Percentiles rank a stretch among this genome's conserved stretches.
Conservation (phyloP, 2,888 invertebrate species). For the Euzophera pinguis region DNA sequence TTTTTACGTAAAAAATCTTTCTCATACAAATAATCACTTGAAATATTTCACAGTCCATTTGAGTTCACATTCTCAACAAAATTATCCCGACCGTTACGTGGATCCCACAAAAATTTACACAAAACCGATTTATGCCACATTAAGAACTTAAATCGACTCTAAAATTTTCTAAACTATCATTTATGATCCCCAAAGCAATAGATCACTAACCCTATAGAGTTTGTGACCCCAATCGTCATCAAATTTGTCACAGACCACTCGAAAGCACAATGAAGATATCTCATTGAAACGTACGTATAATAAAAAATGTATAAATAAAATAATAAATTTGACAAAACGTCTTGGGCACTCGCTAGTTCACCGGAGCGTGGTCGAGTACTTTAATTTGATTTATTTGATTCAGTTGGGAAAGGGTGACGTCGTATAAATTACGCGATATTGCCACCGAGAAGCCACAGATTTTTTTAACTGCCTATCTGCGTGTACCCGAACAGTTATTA, state of each 20-base stretch:
- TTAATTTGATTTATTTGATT: constrained; percentile 78
- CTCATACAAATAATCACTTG: too few relatives aligned
- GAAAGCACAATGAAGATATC: constrained; percentile 63
- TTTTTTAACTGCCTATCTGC: constrained; percentile 31
- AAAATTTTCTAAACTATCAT: constrained; percentile 71
- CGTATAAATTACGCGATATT: constrained; percentile 63
- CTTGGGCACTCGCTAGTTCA: constrained; percentile 72
- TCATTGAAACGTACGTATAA: constrained; percentile 62
- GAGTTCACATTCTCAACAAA: constrained; percentile 39
- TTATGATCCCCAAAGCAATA: constrained; percentile 62
- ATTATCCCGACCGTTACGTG: constrained; percentile 40
- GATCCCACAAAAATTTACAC: constrained; percentile 57
- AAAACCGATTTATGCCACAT: constrained; percentile 64
- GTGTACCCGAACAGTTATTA: constrained; percentile 28
- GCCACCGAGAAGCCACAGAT: constrained; percentile 33
- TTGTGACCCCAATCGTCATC: constrained; percentile 74
- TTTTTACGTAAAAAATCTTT: too few relatives aligned
- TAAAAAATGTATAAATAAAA: constrained; percentile 76
- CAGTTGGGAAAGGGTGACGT: constrained; percentile 64
- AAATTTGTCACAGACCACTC: constrained; percentile 79
- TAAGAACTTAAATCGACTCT: constrained; percentile 68
- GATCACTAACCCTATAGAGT: constrained; percentile 59
- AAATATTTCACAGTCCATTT: constrained; percentile 57
- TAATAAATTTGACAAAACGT: constrained; percentile 80
- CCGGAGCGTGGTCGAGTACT: constrained; percentile 68